Evolutionary conservation across 1,140 invertebrate species (phyloP).

Genomic region (Brachionus rotundiformis): DNA sequence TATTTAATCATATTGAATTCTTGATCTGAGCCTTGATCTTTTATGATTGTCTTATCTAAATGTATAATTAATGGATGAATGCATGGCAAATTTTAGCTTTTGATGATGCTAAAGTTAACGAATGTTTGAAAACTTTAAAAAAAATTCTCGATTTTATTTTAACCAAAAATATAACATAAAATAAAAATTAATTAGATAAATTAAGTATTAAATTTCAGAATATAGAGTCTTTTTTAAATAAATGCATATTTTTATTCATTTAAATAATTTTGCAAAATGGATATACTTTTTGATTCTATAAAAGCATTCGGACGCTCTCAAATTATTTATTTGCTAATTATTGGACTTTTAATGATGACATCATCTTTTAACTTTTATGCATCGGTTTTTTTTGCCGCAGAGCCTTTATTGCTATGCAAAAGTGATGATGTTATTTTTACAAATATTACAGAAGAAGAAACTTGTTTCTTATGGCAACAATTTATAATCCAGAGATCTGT

Average conservation of each 20-base stretch:
- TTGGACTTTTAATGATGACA: constrained; percentile 8
- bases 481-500: background rate
- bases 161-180: background rate
- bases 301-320: constrained; percentile 14
- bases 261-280: too few species aligned
- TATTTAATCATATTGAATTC: too few species aligned
- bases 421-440: background rate
- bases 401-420: background rate
- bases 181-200: constrained; percentile 1
- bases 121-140: too few species aligned
- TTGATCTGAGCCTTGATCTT: too few species aligned
- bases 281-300: background rate
- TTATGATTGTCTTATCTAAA: background rate
- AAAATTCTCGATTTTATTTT: too few species aligned
- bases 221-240: background rate
- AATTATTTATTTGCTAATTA: constrained; percentile 11
- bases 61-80: background rate
- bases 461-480: background rate
- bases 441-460: background rate
- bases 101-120: background rate
- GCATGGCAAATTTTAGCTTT: background rate
- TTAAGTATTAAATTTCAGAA: background rate
- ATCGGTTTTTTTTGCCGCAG: constrained; percentile 38
- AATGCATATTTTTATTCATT: too few species aligned
- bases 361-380: constrained; percentile 24